A percentile compares a stretch with the other conserved stretches of the same genome.
phyloP scores from a whole-genome alignment of 2,797 vertebrate species.

The Euthynnus affinis region DNA sequence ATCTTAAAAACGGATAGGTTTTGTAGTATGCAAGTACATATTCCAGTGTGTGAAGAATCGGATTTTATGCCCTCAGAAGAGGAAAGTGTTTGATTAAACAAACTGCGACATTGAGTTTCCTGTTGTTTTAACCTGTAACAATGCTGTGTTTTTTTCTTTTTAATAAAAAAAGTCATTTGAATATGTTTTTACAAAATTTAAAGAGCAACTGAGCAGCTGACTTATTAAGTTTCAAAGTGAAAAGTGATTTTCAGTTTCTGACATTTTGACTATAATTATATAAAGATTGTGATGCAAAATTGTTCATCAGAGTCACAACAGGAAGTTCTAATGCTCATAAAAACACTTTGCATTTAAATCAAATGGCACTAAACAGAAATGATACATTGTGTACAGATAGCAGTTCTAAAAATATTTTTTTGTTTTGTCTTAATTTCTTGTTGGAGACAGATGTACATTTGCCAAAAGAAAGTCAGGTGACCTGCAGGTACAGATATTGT shows the following conservation, averaged over 20 bases:
- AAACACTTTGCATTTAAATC: too few relatives aligned
- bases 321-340: background rate
- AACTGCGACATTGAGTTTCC: constrained; percentile 69
- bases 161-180: constrained; percentile 77
- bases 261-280: background rate
- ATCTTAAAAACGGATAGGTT: constrained; percentile 57
- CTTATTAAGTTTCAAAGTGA: background rate
- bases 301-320: background rate
- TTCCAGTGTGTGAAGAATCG: constrained; percentile 48
- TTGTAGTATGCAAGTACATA: constrained; percentile 65
- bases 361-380: too few relatives aligned
- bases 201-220: constrained; percentile 18
- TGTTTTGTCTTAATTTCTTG: background rate
- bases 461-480: background rate
- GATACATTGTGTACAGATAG: background rate
- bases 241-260: background rate
- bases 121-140: constrained; percentile 79
- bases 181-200: constrained; percentile 65
- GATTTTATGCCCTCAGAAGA: constrained; percentile 76
- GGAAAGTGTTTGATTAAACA: constrained; percentile 81
- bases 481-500: too few relatives aligned
- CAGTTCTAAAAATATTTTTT: too few relatives aligned
- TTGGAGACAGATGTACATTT: background rate
- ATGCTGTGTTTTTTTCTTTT: constrained; percentile 65
- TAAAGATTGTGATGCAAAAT: background rate